A percentile compares a stretch with the other conserved stretches of the same genome.
These are phyloP conservation scores for Mantis religiosa DNA, from an alignment of 2,888 invertebrate species.

Conservation along the genomic window DNA sequence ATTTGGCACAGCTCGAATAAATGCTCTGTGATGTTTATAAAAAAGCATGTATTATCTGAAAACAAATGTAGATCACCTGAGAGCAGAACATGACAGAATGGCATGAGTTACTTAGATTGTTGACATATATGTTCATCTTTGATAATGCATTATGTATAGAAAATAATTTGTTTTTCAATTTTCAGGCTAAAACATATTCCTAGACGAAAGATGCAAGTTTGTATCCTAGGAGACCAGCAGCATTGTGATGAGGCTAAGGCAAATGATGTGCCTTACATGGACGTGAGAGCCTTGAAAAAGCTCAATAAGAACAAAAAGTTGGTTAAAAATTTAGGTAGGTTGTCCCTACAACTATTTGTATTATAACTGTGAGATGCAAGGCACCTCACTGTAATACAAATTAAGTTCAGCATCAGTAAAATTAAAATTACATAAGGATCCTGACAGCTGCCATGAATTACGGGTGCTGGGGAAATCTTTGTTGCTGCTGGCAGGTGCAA, in stretches of 20 bases:
- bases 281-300: conserved; percentile 97
- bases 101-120: background rate
- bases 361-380: too few relatives aligned
- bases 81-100: background rate
- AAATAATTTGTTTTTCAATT: conserved; percentile 30
- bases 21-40: conserved; percentile 40
- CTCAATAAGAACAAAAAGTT: conserved; percentile 99
- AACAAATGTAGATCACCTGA: conserved; percentile 38
- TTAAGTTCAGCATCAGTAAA: too few relatives aligned
- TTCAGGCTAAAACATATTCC: conserved; percentile 95
- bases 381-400: too few relatives aligned
- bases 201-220: conserved; percentile 97
- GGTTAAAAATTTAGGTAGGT: conserved; percentile 92
- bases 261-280: conserved; percentile 90
- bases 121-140: too few relatives aligned
- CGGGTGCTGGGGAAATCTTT: too few relatives aligned
- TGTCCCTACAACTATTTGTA: too few relatives aligned
- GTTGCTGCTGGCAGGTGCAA: too few relatives aligned
- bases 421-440: too few relatives aligned
- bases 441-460: too few relatives aligned
- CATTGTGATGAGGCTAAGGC: conserved; percentile 98
- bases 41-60: conserved; percentile 56
- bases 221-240: conserved; percentile 97
- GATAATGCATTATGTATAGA: conserved; percentile 1
- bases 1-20: background rate